Conservation (phyloP, 2,888 invertebrate genomes). For the Uropetala carovei region DNA sequence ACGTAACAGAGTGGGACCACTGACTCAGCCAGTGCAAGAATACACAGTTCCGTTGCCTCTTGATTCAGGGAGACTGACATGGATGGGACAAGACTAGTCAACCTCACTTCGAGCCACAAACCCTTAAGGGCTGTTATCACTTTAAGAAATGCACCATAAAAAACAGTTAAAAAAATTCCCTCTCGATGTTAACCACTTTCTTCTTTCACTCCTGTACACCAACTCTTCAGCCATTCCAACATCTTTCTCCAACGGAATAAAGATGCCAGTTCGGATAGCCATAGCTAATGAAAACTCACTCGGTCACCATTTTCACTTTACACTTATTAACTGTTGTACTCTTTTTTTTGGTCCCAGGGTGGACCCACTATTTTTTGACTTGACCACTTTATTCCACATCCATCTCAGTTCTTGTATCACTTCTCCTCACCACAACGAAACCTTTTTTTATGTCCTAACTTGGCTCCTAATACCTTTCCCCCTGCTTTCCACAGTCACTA, state of each 20-base stretch:
- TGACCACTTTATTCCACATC: conserved; percentile 63
- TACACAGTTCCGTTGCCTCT: conserved; percentile 48
- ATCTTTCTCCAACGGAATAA: conserved; percentile 21
- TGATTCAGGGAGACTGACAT: conserved; percentile 54
- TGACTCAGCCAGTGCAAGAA: conserved; percentile 51
- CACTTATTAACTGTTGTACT: conserved; percentile 17
- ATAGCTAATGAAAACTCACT: conserved; percentile 39
- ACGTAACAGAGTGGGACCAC: conserved; percentile 35
- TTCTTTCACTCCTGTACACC: conserved; percentile 20
- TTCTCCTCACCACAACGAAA: conserved; percentile 54
- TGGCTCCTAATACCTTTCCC: conserved; percentile 44
- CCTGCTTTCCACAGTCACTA: conserved; percentile 53
- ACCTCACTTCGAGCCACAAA: conserved; percentile 35
- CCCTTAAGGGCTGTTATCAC: conserved; percentile 28
- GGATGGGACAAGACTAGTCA: conserved; percentile 60
- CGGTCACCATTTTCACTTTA: background rate
- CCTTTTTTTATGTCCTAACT: conserved; percentile 53
- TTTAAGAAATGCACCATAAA: conserved; percentile 52
- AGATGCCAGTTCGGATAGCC: conserved; percentile 32
- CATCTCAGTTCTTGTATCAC: conserved; percentile 55
- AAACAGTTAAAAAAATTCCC: conserved; percentile 33
- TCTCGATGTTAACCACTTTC: conserved; percentile 53
- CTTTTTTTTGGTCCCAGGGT: conserved; percentile 38
- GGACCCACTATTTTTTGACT: conserved; percentile 46
- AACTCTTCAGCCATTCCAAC: conserved; percentile 35